A percentile compares a stretch with the other conserved stretches of the same genome.
These are phyloP conservation scores for Ophion ventricosus DNA, from an alignment of 2,888 invertebrate species.

Conservation along the genomic window DNA sequence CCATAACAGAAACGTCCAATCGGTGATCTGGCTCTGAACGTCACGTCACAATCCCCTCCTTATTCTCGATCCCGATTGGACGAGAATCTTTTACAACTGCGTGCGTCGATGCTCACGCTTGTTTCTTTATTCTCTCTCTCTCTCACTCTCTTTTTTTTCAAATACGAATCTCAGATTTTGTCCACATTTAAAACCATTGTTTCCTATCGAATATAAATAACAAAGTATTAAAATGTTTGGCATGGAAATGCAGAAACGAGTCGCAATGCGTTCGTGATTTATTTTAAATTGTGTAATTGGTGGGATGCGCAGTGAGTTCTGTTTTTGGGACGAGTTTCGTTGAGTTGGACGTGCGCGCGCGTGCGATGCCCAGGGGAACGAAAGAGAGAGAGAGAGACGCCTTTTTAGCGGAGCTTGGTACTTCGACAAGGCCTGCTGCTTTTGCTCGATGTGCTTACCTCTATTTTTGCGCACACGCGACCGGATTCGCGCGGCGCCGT, in stretches of 20 bases:
- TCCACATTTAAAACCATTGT: background rate
- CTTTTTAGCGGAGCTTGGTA: conserved; percentile 52
- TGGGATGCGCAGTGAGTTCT: conserved; percentile 36
- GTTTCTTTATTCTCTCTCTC: conserved; percentile 18
- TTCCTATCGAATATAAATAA: background rate
- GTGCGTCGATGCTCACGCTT: conserved; percentile 51
- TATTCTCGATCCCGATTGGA: conserved; percentile 71
- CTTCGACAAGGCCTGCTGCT: conserved; percentile 40
- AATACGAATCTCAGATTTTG: background rate
- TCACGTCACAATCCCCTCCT: conserved; percentile 77
- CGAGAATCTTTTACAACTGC: conserved; percentile 53
- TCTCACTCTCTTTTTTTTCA: too few relatives aligned
- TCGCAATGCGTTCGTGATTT: background rate
- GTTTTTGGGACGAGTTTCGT: conserved; percentile 30
- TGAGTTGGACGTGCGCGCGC: conserved; percentile 52
- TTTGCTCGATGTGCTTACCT: conserved; percentile 63
- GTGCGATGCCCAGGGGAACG: conserved; percentile 43
- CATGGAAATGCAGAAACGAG: background rate
- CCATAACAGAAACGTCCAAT: conserved; percentile 82
- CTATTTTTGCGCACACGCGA: conserved; percentile 73
- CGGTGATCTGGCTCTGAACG: conserved; percentile 73
- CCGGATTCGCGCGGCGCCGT: conserved; percentile 69
- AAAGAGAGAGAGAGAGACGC: conserved; percentile 32
- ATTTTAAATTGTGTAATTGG: conserved; percentile 15
- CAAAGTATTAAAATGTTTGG: background rate